Evolutionary conservation across 1,140 invertebrate genomes (phyloP).

Genomic region (Drosophila teissieri): DNA sequence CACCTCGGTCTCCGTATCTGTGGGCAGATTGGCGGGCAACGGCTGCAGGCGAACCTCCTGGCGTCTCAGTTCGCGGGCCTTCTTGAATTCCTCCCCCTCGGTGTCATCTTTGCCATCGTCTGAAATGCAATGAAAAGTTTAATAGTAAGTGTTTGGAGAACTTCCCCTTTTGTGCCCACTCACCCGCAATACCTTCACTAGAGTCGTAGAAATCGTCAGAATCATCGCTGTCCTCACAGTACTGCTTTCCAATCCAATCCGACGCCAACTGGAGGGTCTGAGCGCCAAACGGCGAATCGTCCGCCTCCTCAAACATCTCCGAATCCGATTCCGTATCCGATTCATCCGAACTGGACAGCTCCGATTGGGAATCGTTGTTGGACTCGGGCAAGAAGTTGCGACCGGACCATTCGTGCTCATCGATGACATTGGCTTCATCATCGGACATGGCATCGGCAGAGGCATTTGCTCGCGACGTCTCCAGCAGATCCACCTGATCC

Average conservation of each 20-base stretch:
- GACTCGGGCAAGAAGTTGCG: slow-evolving; percentile 93
- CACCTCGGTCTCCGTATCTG: slow-evolving; percentile 92
- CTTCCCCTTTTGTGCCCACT: slow-evolving; percentile 5
- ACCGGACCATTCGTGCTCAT: slow-evolving; percentile 97
- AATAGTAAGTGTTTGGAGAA: background rate
- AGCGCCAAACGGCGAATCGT: slow-evolving; percentile 83
- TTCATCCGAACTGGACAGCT: slow-evolving; percentile 77
- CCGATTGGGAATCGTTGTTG: slow-evolving; percentile 90
- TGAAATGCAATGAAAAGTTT: slow-evolving; percentile 2
- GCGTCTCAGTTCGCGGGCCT: slow-evolving; percentile 87
- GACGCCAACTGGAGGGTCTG: slow-evolving; percentile 82
- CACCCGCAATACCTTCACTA: slow-evolving; percentile 80
- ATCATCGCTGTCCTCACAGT: slow-evolving; percentile 78
- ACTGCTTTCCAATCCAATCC: slow-evolving; percentile 85
- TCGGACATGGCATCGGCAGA: slow-evolving; percentile 87
- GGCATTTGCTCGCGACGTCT: slow-evolving; percentile 84
- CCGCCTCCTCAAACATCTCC: slow-evolving; percentile 83
- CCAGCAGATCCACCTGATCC: slow-evolving; percentile 87
- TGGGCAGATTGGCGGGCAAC: slow-evolving; percentile 86
- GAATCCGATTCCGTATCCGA: slow-evolving; percentile 77
- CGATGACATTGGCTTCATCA: slow-evolving; percentile 90
- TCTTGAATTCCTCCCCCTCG: slow-evolving; percentile 89
- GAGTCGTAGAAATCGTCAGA: slow-evolving; percentile 82
- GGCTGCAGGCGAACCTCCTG: slow-evolving; percentile 89
- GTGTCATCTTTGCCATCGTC: slow-evolving; percentile 89